A percentile compares a stretch with the other conserved stretches of the same genome.
Conservation (phyloP, 2,888 invertebrate genomes). For the Graphium colonna region DNA sequence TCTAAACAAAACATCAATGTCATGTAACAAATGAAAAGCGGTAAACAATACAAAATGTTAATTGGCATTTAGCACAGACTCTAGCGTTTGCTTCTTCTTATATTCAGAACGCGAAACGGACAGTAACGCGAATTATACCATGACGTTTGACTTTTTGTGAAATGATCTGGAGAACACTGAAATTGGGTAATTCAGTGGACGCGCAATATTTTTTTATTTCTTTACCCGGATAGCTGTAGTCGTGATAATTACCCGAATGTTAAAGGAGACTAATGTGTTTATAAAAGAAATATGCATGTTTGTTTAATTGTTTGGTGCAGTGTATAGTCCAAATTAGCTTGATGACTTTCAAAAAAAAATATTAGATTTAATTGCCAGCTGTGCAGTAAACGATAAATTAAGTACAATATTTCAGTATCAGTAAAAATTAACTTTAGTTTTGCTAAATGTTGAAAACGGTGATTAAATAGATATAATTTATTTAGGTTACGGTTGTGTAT, state of each 20-base stretch:
- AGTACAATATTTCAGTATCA: too few relatives aligned
- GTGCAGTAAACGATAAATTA: too few relatives aligned
- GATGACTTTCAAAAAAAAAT: too few relatives aligned
- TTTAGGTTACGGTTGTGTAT: too few relatives aligned
- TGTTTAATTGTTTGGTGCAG: too few relatives aligned
- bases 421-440: too few relatives aligned
- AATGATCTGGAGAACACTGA: constrained; percentile 39
- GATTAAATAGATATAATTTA: too few relatives aligned
- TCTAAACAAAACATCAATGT: constrained; percentile 78
- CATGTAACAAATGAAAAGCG: constrained; percentile 66
- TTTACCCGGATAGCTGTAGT: constrained; percentile 30
- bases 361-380: too few relatives aligned
- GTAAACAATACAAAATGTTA: constrained; percentile 71
- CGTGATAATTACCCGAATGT: constrained; percentile 22
- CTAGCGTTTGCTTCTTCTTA: constrained; percentile 44
- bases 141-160: constrained; percentile 55
- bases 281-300: too few relatives aligned
- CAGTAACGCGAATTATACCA: constrained; percentile 54
- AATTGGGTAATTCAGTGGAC: constrained; percentile 48
- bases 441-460: too few relatives aligned
- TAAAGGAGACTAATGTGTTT: too few relatives aligned
- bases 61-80: constrained; percentile 64
- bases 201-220: constrained; percentile 39
- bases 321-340: too few relatives aligned
- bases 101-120: constrained; percentile 63